Base-by-base conservation (phyloP, 2,113 vertebrate genomes). In the Aegypius monachus region DNA sequence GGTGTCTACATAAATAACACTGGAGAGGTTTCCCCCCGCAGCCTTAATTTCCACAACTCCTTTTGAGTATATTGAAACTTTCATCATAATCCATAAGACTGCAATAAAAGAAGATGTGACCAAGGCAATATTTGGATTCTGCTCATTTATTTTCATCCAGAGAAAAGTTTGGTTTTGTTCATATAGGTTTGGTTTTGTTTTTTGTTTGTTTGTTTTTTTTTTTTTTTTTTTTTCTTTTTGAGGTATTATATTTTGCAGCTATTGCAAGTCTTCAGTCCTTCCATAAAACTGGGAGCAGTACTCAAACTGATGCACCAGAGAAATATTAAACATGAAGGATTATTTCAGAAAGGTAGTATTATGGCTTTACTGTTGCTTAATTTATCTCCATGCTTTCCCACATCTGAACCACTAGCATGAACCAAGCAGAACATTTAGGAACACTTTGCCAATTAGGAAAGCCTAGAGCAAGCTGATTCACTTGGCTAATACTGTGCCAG, bases 401-500 rank as follows among this genome's bases (percentile, higher is more conserved):
- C 91, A 93, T 67, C 48, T 94, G 77, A 92, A 61, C 32, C 31
- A 84, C 58, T 52, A n/a, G 34, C 65, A 40, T 48, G 79, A 94
- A 80, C 43, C 66, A 90, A 86, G 65, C 38, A 94, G 72, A 84
- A 79, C 63, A 48, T 36, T 77, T 23, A 88, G 78, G 86, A 95
- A 56, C 17, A 11, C 78, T 87, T 3, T 96, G 94, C 90, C 86
- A 95, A 93, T 86, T 36, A 91, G 83, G 82, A 53, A 93, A 92
- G 94, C 85, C 79, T 58, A 27, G 12, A 77, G 93, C 97, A 92
- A 97, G 93, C 91, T 92, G 89, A 91, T 88, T 97, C 98, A 17
- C 86, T 68, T 73, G 63, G 56, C 56, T 61, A 88, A 61, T 23
- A 31, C 34, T 38, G 21, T 63, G 66, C 67, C 45, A 40, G 26